A percentile compares a stretch with the other conserved stretches of the same genome.
phyloP scores from a whole-genome alignment of 2,888 invertebrate species.

The Synergus itoensis region DNA sequence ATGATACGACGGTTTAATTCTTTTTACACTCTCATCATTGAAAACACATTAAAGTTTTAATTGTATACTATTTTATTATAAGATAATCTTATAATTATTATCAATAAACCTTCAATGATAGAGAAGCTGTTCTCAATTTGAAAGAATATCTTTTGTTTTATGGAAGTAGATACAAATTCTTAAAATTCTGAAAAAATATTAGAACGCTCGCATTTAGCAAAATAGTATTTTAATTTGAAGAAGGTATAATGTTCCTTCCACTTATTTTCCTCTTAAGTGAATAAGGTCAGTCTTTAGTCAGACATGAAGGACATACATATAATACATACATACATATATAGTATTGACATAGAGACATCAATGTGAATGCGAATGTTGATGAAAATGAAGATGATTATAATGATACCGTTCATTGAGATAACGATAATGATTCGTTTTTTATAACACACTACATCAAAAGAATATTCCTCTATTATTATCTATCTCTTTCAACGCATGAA shows the following conservation, averaged over 20 bases:
- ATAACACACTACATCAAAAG: neutral
- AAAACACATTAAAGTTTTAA: too few relatives aligned
- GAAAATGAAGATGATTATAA: neutral
- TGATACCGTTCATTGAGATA: neutral
- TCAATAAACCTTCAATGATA: too few relatives aligned
- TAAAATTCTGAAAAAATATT: neutral
- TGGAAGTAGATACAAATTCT: neutral
- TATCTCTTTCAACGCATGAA: constrained; percentile 3
- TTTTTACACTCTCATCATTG: too few relatives aligned
- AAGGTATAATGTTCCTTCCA: neutral
- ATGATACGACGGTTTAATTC: too few relatives aligned
- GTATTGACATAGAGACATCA: neutral
- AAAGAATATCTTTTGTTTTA: too few relatives aligned
- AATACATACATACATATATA: neutral
- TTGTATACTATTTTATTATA: too few relatives aligned
- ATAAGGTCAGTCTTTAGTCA: neutral
- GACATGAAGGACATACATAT: neutral
- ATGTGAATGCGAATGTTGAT: neutral
- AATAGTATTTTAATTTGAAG: neutral
- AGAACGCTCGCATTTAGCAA: neutral
- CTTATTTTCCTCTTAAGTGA: neutral
- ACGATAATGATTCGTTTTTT: constrained; percentile 7
- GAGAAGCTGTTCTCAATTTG: too few relatives aligned
- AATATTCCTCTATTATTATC: too few relatives aligned
- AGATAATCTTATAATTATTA: too few relatives aligned